Base-by-base conservation (phyloP, 2,797 vertebrate species). In the Hyperoplus lanceolatus region DNA sequence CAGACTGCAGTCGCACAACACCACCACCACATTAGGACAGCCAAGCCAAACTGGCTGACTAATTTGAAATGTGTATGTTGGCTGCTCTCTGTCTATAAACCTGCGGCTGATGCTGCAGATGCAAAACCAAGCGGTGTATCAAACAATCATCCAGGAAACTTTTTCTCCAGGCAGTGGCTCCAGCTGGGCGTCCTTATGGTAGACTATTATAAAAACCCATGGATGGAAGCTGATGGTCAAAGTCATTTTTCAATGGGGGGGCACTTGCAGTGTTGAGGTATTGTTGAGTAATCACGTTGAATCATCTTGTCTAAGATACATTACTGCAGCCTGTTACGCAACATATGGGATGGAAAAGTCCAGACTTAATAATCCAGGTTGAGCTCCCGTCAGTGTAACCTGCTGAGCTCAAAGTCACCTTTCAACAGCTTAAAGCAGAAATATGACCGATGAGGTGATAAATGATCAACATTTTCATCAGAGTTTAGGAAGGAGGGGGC, bases 251-350 rank as follows among this genome's bases (percentile, higher is more conserved):
- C 38, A 42, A 41, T 15, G 55, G 18, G 42, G 7, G 29, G 39
- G 57, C 38, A 16, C 55, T 48, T 71, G 46, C 18, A 75, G 73
- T 76, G 56, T 73, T 73, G 79, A 61, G 43, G 16, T 73, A 76
- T 76, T 75, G 80, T 80, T 75, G 83, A 90, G 82, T 89, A 90
- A 91, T 92, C 89, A 83, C 85, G 56, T 69, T 74, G 87, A 89
- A 82, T 91, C 81, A 85, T 86, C 87, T 89, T 82, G 84, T 90
- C 82, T 87, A 90, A 93, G 84, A 87, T 69, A 82, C 80, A 90
- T 88, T 87, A 91, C 77, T 45, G 75, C 58, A 1, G 74, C 59
- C 64, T 2, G 80, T 95, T 93, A 93, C 46, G 68, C 88, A 93
- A 94, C 81, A 77, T 75, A 80, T 60, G 61, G 79, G 77, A 80